Percentiles rank a stretch among this genome's conserved stretches.
Evolutionary conservation across 2,797 vertebrate genomes (phyloP).

Genomic region (Sternotherus odoratus): DNA sequence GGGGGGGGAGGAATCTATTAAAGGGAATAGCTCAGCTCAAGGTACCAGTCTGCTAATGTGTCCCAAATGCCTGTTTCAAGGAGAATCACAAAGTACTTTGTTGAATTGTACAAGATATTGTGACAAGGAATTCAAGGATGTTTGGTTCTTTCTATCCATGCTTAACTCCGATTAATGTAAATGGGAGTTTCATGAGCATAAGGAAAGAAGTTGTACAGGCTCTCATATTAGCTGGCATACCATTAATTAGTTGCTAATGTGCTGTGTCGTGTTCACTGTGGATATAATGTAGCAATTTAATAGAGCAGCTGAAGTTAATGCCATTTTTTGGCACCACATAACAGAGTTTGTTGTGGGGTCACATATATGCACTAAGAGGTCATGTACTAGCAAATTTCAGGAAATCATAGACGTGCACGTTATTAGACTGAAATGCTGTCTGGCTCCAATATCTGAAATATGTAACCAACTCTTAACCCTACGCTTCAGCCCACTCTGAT

Average conservation of each 20-base stretch:
- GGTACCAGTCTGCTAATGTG: fast-evolving
- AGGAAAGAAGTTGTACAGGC: neutral
- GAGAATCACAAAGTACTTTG: neutral
- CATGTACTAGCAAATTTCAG: conserved; percentile 69
- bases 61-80: neutral
- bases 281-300: conserved; percentile 21
- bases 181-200: neutral
- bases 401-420: conserved; percentile 62
- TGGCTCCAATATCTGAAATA: conserved; percentile 60
- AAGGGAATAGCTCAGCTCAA: neutral
- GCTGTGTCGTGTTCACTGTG: neutral
- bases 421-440: conserved; percentile 61
- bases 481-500: neutral
- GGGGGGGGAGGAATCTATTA: neutral
- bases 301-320: conserved; percentile 58
- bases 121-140: neutral
- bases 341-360: conserved; percentile 58
- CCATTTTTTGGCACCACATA: conserved; percentile 57
- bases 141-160: neutral
- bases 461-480: conserved; percentile 45
- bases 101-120: neutral
- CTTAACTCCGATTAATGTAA: fast-evolving
- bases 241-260: fast-evolving
- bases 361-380: conserved; percentile 50
- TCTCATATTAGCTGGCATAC: neutral